Conservation (phyloP, 2,797 vertebrate species). For the Pterois miles region DNA sequence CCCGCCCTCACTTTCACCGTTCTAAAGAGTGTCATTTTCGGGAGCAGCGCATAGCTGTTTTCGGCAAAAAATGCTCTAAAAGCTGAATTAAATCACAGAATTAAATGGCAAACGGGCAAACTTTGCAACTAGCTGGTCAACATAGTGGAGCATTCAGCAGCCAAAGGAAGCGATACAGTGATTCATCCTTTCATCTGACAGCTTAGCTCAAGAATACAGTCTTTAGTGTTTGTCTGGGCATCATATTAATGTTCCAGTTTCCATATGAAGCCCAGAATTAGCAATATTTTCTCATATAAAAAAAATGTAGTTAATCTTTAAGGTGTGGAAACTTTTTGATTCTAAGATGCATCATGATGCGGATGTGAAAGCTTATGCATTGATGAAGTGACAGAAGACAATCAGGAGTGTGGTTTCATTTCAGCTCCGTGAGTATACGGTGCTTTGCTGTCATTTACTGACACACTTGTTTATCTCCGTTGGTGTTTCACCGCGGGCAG, state of each 20-base stretch:
- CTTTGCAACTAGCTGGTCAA: not conserved
- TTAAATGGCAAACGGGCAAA: not conserved
- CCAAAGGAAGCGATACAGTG: not conserved
- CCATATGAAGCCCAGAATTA: not conserved
- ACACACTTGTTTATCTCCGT: no score
- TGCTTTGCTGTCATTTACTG: no score
- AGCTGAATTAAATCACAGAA: no score
- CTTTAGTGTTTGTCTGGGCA: not conserved
- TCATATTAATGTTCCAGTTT: not conserved
- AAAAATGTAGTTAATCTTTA: not conserved
- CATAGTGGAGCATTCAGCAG: not conserved
- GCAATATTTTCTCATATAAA: not conserved
- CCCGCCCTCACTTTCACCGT: not conserved
- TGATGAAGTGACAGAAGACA: no score
- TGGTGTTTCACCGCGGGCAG: no score
- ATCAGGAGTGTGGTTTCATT: no score
- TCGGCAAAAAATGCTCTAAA: not conserved
- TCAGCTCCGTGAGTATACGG: no score
- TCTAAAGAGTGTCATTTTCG: not conserved
- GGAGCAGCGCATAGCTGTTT: not conserved
- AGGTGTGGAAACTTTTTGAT: no score
- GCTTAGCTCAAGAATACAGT: not conserved
- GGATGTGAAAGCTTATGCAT: no score
- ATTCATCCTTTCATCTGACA: not conserved
- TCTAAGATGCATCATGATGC: no score